Evolutionary conservation across 1,140 invertebrate species (phyloP).

Genomic region (Protaetia brevitarsis): DNA sequence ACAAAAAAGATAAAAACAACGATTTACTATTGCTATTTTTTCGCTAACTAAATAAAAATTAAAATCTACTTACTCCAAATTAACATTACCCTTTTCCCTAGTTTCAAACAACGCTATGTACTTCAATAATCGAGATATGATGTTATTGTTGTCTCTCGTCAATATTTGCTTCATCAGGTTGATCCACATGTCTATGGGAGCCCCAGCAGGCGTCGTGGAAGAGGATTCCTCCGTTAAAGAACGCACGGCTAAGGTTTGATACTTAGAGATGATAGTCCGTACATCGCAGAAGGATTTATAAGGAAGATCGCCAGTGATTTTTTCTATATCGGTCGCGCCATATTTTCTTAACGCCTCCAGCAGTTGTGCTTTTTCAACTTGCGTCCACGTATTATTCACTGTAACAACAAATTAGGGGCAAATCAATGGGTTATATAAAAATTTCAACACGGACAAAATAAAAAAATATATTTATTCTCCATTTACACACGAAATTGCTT

Average conservation of each 20-base stretch:
- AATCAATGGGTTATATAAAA: neutral
- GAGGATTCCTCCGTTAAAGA: neutral
- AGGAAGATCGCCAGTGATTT: conserved; percentile 24
- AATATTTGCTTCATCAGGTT: conserved; percentile 24
- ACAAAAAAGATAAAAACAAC: too few species aligned
- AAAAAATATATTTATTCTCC: neutral
- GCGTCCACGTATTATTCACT: conserved; percentile 26
- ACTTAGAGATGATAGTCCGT: conserved; percentile 19
- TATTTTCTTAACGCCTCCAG: conserved; percentile 25
- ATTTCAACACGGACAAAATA: neutral
- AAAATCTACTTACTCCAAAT: conserved; percentile 27
- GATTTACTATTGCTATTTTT: too few species aligned
- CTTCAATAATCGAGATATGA: conserved; percentile 28
- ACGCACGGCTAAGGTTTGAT: conserved; percentile 22
- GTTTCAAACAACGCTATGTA: conserved; percentile 30
- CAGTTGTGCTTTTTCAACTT: conserved; percentile 26
- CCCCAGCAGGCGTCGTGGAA: neutral
- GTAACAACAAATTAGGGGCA: too few species aligned
- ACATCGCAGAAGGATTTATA: conserved; percentile 26
- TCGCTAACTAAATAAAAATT: too few species aligned
- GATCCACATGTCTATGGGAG: conserved; percentile 31
- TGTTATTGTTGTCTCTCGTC: conserved; percentile 4
- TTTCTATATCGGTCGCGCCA: conserved; percentile 24
- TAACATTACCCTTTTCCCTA: neutral
- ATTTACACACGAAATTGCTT: neutral